Base-by-base conservation (phyloP, 1,140 invertebrate genomes). In the Cotesia typhae region DNA sequence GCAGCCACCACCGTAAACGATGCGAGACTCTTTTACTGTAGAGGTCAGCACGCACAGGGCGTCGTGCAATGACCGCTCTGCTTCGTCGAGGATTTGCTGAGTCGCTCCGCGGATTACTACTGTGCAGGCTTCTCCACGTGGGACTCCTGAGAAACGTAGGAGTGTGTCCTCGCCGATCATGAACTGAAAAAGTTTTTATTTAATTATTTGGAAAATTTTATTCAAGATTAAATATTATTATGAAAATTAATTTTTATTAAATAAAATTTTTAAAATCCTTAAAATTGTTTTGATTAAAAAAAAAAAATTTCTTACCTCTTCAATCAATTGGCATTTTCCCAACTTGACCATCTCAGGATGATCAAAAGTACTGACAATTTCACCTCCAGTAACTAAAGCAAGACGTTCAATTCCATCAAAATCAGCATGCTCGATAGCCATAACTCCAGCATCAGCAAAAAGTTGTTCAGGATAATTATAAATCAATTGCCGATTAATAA, bases 401-500 rank as follows among this genome's bases (percentile, higher is more conserved):
- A 99, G 88, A 75, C 98, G 90, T 85, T 99, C 98, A 81, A 99
- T 98, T 60, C 98, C 98, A 88, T 99, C 98, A 86, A 99, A 99
- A 85, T 99, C 98, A 7, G 98, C 98, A 88, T 99, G 98, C 84
- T 99, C 98, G 83, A 99, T 99, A 0, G 98, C 97, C 98, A 99
- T 99, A 0, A 99, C 91, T 71, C 95, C 94, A 74, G 96, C 94
- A 90, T 99, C 98, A 66, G 98, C 96, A 87, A 99, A 99, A 67
- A 99, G 87, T 88, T 99, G 98, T 85, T 99, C 98, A 1, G 98
- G 98, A 84, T 99, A 99, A 86, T 99, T 99, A 88, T 99, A 99
- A 82, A 99, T 99, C 61, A 99, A 87, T 88, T 99, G 98, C 78
- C 96, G 93, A 87, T 99, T 99, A 80, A 99, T 98, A 80, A 99